Conservation (phyloP, 1,140 invertebrate genomes). For the Hormaphis cornu region DNA sequence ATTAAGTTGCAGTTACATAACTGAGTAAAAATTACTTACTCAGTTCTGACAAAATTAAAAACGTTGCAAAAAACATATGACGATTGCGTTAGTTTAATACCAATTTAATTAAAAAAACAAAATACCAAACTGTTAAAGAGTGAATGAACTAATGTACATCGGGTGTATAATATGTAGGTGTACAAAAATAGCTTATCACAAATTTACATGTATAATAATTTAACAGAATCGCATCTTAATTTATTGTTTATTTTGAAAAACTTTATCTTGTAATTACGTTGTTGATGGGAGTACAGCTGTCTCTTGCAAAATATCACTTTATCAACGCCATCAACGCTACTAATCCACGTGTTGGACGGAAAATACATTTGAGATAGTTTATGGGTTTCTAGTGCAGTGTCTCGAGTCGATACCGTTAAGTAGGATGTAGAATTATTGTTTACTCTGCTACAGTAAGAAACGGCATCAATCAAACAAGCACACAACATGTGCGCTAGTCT, state of each 20-base stretch:
- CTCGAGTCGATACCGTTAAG: background rate
- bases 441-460: background rate
- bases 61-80: no score
- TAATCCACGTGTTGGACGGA: background rate
- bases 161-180: no score
- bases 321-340: background rate
- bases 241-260: constrained; percentile 8
- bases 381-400: background rate
- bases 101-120: no score
- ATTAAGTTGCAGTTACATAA: no score
- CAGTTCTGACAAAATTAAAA: no score
- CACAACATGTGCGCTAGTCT: constrained; percentile 15
- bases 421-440: background rate
- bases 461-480: constrained; percentile 6
- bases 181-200: background rate
- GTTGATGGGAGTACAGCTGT: background rate
- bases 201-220: constrained; percentile 3
- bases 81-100: no score
- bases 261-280: background rate
- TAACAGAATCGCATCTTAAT: constrained; percentile 4
- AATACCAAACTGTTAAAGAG: no score
- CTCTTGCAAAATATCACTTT: background rate
- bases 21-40: no score
- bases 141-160: no score
- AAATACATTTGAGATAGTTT: constrained; percentile 25